phyloP scores from a whole-genome alignment of 2,113 vertebrate species.

The Actinemys pallida region DNA sequence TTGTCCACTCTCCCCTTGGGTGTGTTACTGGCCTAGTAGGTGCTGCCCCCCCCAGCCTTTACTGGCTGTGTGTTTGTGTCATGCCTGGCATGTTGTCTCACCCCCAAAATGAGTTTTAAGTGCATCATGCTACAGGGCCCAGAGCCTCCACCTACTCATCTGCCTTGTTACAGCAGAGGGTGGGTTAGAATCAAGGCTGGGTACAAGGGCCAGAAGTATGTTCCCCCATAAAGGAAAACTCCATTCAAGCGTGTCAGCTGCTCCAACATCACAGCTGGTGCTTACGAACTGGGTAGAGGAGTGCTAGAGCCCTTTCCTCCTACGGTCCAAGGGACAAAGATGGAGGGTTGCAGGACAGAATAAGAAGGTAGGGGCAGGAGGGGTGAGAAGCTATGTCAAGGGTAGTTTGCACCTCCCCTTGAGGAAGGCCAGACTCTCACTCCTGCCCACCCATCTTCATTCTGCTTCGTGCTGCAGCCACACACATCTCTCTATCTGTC shows the following conservation, averaged over 20 bases:
- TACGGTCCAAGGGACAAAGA: fast-evolving
- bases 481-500: not conserved
- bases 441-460: no score
- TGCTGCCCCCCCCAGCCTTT: not conserved
- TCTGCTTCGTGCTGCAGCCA: not conserved
- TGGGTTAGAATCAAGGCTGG: not conserved
- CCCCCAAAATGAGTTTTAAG: no score
- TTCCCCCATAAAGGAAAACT: not conserved
- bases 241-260: not conserved
- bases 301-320: no score
- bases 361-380: not conserved
- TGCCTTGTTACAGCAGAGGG: not conserved
- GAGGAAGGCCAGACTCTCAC: not conserved
- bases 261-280: not conserved
- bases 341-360: fast-evolving
- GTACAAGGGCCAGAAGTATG: not conserved
- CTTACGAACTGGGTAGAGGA: not conserved
- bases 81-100: not conserved
- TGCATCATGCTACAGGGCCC: no score
- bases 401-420: no score
- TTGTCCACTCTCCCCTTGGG: no score
- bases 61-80: no score
- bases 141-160: not conserved
- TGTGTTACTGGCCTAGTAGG: not conserved
- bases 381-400: no score